Percentiles rank a stretch among this genome's conserved stretches.
phyloP scores from a whole-genome alignment of 2,113 vertebrate species.

The Poicephalus gulielmi region DNA sequence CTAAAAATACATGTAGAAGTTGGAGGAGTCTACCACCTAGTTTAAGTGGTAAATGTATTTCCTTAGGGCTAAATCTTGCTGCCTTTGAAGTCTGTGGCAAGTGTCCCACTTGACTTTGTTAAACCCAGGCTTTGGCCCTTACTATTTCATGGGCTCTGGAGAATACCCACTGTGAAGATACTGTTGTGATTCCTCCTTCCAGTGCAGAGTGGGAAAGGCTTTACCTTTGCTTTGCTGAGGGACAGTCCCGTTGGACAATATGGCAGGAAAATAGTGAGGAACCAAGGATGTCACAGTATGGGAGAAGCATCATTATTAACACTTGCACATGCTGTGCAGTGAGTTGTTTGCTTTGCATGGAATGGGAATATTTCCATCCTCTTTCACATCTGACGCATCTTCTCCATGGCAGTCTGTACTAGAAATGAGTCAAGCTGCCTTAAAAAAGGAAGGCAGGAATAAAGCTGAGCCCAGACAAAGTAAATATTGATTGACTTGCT shows the following conservation, averaged over 20 bases:
- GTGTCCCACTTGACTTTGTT: background rate
- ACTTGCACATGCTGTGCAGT: background rate
- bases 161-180: background rate
- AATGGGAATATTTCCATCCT: background rate
- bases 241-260: background rate
- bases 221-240: background rate
- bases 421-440: background rate
- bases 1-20: background rate
- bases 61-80: constrained; percentile 3
- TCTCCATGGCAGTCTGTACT: background rate
- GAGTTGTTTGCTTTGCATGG: background rate
- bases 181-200: background rate
- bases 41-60: constrained; percentile 14
- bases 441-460: background rate
- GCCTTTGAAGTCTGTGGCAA: constrained; percentile 51
- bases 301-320: background rate
- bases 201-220: background rate
- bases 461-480: background rate
- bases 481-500: constrained; percentile 25
- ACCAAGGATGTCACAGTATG: background rate
- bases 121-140: background rate
- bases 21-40: background rate
- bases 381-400: background rate
- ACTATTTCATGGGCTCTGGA: background rate
- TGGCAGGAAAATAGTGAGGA: background rate